These are phyloP conservation scores for Protonemura montana DNA, from an alignment of 2,888 invertebrate species.

Conservation along the genomic window DNA sequence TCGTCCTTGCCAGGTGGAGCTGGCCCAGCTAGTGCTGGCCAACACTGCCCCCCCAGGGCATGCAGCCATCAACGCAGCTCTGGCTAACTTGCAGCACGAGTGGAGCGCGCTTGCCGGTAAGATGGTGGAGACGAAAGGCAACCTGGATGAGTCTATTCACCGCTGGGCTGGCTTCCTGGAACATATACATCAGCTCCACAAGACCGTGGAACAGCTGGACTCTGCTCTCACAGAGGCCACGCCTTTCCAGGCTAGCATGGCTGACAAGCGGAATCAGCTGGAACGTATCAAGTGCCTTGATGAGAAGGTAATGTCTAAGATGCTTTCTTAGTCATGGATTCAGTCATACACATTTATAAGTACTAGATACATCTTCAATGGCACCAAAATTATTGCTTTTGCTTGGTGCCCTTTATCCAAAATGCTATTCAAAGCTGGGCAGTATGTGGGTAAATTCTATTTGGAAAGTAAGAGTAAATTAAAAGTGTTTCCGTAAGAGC, in stretches of 20 bases:
- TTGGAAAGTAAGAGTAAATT: too few species aligned
- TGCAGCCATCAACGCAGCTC: constrained; percentile 81
- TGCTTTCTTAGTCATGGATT: too few species aligned
- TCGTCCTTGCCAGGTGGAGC: constrained; percentile 71
- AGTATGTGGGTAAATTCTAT: too few species aligned
- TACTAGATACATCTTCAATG: too few species aligned
- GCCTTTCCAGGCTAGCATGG: constrained; percentile 80
- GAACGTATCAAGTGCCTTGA: constrained; percentile 86
- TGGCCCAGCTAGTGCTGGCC: constrained; percentile 88
- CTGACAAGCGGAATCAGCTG: constrained; percentile 85
- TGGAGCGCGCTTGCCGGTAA: constrained; percentile 88
- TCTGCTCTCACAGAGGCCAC: constrained; percentile 75
- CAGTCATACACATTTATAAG: too few species aligned
- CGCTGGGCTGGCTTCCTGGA: constrained; percentile 92
- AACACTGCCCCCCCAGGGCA: constrained; percentile 92
- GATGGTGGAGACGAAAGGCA: constrained; percentile 89
- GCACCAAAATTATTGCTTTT: too few species aligned
- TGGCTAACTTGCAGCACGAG: constrained; percentile 84
- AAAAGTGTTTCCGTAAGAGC: too few species aligned
- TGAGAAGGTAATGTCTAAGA: constrained; percentile 70
- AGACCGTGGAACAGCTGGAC: constrained; percentile 81
- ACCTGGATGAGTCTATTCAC: constrained; percentile 86
- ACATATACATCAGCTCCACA: constrained; percentile 84
- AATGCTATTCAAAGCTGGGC: too few species aligned
- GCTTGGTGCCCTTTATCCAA: too few species aligned